Evolutionary conservation across 37 sponge, comb jelly and placozoan species (phyloP).

Genomic region (Amphimedon queenslandica): DNA sequence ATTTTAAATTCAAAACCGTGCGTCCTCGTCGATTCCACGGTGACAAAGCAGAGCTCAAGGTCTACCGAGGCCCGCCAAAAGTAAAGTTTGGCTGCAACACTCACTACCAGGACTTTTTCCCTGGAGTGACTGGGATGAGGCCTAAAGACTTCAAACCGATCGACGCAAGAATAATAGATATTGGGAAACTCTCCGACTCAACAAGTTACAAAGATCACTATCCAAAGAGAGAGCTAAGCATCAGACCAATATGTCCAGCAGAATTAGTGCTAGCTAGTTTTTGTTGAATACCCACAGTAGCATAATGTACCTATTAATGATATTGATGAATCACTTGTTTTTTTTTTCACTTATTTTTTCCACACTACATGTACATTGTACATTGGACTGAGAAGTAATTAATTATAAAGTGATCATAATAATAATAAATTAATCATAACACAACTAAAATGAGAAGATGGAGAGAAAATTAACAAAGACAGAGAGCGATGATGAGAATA

Average conservation of each 20-base stretch:
- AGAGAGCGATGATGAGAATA: too few species aligned
- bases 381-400: background rate
- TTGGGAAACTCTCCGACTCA: background rate
- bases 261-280: constrained; percentile 1
- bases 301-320: background rate
- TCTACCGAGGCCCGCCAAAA: constrained; percentile 13
- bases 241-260: constrained; percentile 9
- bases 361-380: background rate
- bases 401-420: background rate
- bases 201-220: constrained; percentile 10
- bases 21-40: background rate
- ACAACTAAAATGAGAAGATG: background rate
- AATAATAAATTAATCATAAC: background rate
- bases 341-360: background rate
- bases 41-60: constrained; percentile 1
- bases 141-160: constrained; percentile 6
- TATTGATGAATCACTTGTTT: background rate
- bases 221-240: background rate
- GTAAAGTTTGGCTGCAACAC: background rate
- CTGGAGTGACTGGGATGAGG: background rate
- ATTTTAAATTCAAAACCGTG: background rate
- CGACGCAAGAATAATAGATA: background rate
- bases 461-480: too few species aligned
- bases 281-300: background rate
- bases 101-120: background rate